phyloP scores from a whole-genome alignment of 2,113 vertebrate genomes.

The Paraplagusia blochii region DNA sequence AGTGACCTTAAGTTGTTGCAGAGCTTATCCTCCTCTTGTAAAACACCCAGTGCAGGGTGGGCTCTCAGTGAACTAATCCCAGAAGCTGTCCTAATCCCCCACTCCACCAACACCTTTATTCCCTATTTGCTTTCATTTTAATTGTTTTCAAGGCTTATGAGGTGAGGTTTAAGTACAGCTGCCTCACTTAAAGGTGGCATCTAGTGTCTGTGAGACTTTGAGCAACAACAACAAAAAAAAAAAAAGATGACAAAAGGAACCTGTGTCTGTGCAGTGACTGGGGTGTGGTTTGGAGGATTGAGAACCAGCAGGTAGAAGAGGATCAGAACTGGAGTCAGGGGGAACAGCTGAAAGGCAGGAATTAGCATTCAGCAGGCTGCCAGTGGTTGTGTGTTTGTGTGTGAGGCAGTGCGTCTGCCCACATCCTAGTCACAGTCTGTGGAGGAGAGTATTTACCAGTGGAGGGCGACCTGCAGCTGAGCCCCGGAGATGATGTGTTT shows the following conservation, averaged over 20 bases:
- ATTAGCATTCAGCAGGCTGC: slow-evolving; percentile 64
- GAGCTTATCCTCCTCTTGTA: slow-evolving; percentile 63
- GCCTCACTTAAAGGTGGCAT: too few species aligned
- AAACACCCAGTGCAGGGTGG: slow-evolving; percentile 24
- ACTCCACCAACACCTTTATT: slow-evolving; percentile 36
- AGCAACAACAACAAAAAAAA: too few species aligned
- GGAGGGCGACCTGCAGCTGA: slow-evolving; percentile 67
- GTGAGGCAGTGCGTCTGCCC: slow-evolving; percentile 17
- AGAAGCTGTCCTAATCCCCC: slow-evolving; percentile 52
- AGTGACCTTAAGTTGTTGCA: slow-evolving; percentile 62
- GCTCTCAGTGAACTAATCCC: slow-evolving; percentile 57
- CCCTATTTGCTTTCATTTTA: slow-evolving; percentile 53
- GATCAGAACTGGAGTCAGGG: slow-evolving; percentile 52
- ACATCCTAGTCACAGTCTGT: slow-evolving; percentile 66
- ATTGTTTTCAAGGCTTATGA: slow-evolving; percentile 43
- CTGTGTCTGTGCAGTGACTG: slow-evolving; percentile 46
- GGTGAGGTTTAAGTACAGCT: neutral
- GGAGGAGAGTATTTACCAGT: slow-evolving; percentile 72
- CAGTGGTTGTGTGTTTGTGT: slow-evolving; percentile 9
- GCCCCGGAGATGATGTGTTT: slow-evolving; percentile 25
- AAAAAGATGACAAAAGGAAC: too few species aligned
- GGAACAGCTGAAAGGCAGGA: slow-evolving; percentile 50
- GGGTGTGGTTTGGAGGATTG: slow-evolving; percentile 69
- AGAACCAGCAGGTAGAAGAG: slow-evolving; percentile 44
- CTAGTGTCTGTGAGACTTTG: too few species aligned